A percentile compares a stretch with the other conserved stretches of the same genome.
These are phyloP conservation scores for Pseudolaguvia tuberculata DNA, from an alignment of 2,113 vertebrate genomes.

Conservation along the genomic window DNA sequence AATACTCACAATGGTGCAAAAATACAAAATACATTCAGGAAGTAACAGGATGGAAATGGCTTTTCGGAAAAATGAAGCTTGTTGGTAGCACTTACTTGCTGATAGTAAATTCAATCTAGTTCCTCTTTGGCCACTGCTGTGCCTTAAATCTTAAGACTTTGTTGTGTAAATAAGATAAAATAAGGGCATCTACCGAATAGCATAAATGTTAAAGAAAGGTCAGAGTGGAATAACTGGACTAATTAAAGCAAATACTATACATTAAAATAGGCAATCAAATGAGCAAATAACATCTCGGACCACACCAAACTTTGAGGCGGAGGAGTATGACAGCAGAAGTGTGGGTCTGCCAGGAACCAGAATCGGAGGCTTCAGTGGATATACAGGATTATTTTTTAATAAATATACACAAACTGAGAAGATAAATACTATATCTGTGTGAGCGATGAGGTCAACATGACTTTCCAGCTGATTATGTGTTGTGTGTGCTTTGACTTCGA, in stretches of 20 bases:
- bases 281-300: not conserved
- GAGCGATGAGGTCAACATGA: conserved; percentile 4
- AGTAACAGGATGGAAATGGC: not conserved
- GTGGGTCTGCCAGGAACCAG: not conserved
- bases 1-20: not conserved
- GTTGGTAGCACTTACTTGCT: not conserved
- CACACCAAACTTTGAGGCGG: not conserved
- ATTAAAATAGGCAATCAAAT: not conserved
- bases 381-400: not conserved
- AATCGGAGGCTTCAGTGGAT: not conserved
- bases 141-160: not conserved
- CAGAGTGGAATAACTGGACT: not conserved
- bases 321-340: not conserved
- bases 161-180: not conserved
- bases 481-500: not conserved
- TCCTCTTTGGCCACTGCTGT: not conserved
- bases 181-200: not conserved
- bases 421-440: not conserved
- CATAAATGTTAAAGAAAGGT: not conserved
- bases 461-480: not conserved
- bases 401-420: not conserved
- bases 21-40: not conserved
- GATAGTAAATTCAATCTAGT: not conserved
- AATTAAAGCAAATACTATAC: not conserved
- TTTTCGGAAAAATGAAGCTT: not conserved